Conservation (phyloP, 2,113 vertebrate species). For the Pagrus major region DNA sequence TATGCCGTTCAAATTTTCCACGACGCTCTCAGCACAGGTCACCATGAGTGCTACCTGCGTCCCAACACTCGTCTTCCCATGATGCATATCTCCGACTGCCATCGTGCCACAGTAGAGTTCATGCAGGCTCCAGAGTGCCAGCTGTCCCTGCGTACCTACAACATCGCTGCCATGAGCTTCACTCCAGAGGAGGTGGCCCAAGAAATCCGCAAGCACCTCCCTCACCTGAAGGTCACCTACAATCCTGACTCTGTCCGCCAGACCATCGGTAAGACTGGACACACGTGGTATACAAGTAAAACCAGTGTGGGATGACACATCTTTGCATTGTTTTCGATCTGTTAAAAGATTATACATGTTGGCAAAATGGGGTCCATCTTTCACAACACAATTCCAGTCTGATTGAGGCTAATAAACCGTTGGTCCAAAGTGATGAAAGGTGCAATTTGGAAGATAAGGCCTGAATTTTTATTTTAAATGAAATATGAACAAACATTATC, state of each 20-base stretch:
- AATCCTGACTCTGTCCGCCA: slow-evolving; percentile 83
- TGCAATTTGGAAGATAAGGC: too few species aligned
- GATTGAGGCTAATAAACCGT: too few species aligned
- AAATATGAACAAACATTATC: too few species aligned
- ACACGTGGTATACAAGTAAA: neutral
- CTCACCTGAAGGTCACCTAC: slow-evolving; percentile 83
- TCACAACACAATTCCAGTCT: too few species aligned
- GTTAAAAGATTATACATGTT: too few species aligned
- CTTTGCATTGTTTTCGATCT: neutral
- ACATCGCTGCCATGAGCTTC: slow-evolving; percentile 87
- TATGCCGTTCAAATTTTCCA: slow-evolving; percentile 87
- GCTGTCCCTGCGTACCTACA: slow-evolving; percentile 84
- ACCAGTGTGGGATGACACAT: neutral
- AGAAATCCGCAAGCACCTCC: slow-evolving; percentile 84
- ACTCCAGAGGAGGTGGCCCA: slow-evolving; percentile 83
- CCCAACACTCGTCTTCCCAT: slow-evolving; percentile 85
- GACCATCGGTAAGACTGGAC: slow-evolving; percentile 78
- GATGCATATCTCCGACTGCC: slow-evolving; percentile 87
- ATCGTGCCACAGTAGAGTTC: slow-evolving; percentile 85
- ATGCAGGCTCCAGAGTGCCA: slow-evolving; percentile 82
- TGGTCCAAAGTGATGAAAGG: too few species aligned
- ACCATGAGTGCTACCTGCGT: slow-evolving; percentile 84
- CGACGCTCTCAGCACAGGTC: slow-evolving; percentile 82
- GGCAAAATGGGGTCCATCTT: too few species aligned
- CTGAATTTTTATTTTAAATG: too few species aligned